A percentile compares a stretch with the other conserved stretches of the same genome.
Evolutionary conservation across 2,797 vertebrate species (phyloP).

Genomic region (Oreochromis mossambicus): DNA sequence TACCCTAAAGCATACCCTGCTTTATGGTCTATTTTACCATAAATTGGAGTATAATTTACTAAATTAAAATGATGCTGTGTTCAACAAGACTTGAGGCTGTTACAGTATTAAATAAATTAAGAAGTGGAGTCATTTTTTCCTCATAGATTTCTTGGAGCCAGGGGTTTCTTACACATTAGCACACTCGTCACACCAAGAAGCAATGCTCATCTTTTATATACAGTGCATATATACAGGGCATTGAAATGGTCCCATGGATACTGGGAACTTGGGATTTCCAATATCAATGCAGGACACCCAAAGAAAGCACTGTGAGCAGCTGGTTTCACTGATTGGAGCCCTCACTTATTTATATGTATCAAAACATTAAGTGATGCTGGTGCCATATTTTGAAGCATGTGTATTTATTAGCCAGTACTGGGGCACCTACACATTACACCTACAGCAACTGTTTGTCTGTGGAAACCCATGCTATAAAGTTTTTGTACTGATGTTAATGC

Average conservation of each 20-base stretch:
- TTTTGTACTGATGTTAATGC: not conserved
- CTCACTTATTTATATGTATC: not conserved
- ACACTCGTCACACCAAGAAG: not conserved
- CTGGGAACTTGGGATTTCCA: not conserved
- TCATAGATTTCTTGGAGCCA: not conserved
- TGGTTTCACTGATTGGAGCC: not conserved
- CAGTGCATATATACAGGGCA: not conserved
- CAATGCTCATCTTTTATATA: not conserved
- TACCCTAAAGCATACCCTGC: not conserved
- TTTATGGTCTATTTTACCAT: not conserved
- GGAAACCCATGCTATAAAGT: not conserved
- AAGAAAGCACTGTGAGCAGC: not conserved
- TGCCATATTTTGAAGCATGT: not conserved
- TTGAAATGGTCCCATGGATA: not conserved
- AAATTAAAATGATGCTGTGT: not conserved
- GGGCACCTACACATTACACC: too few relatives aligned
- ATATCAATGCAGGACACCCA: not conserved
- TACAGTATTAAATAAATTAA: not conserved
- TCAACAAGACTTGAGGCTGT: not conserved
- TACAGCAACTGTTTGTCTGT: not conserved
- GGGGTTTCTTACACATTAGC: not conserved
- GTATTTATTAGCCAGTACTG: too few relatives aligned
- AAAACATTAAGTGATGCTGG: not conserved
- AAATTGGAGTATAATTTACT: not conserved
- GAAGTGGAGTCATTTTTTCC: not conserved